A percentile compares a stretch with the other conserved stretches of the same genome.
phyloP scores from a whole-genome alignment of 2,888 invertebrate species.

The Marronus borbonicus region DNA sequence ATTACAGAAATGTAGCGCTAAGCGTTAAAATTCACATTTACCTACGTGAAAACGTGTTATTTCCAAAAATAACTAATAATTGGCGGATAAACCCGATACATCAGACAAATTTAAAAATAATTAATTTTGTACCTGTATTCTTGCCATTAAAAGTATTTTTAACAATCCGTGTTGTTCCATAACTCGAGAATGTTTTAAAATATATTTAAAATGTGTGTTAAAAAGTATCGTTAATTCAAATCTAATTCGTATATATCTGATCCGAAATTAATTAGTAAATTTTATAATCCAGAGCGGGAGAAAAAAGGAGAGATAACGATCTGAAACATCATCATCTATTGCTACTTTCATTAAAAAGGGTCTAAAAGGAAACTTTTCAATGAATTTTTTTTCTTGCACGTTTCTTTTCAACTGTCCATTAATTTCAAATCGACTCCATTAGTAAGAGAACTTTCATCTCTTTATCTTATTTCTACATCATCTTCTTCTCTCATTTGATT shows the following conservation, averaged over 20 bases:
- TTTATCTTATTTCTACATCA: too few species aligned
- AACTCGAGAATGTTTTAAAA: too few species aligned
- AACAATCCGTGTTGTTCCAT: too few species aligned
- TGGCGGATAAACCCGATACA: neutral
- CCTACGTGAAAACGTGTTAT: conserved; percentile 1
- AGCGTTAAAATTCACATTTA: neutral
- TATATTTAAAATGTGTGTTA: too few species aligned
- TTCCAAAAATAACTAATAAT: neutral
- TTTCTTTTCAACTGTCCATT: neutral
- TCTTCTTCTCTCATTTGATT: too few species aligned
- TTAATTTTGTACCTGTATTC: neutral
- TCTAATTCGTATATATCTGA: too few species aligned
- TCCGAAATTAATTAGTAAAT: neutral
- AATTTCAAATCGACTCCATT: too few species aligned
- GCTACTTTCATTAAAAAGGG: conserved; percentile 14
- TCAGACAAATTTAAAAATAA: neutral
- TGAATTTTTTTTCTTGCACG: neutral
- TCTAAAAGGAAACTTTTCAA: conserved; percentile 3
- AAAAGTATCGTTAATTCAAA: too few species aligned
- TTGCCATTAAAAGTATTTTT: neutral
- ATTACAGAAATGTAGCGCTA: too few species aligned
- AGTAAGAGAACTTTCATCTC: too few species aligned
- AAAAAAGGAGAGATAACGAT: too few species aligned
- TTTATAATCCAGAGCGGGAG: neutral
- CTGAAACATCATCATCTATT: neutral